Evolutionary conservation across 2,113 vertebrate genomes (phyloP), one percentile per base, ranked within the genome.

Genomic region (Synchiropus splendidus): DNA sequence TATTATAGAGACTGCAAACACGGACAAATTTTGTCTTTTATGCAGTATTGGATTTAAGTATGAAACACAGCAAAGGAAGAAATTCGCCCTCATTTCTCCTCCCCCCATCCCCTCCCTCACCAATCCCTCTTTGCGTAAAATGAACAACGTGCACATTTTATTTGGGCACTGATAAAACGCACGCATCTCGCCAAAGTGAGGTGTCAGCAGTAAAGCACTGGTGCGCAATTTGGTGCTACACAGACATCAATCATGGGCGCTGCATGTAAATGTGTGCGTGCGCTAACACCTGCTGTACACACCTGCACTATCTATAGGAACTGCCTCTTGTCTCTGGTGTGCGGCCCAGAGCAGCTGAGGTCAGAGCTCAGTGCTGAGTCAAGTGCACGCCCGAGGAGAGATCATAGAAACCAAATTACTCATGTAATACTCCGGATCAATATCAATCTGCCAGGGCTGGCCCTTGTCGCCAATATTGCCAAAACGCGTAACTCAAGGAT

Each of bases 201-300:
- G 54, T 9, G 67, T 85, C 85, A 85, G 85, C 85, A 81, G 14
- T 75, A 78, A 63, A 48, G 50, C 49, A 27, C 54, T 49, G 31
- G 52, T 51, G 67, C 63, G 68, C 63, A 72, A 75, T 46, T 64
- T 61, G 44, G 48, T 47, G 66, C 54, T 68, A 62, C 61, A 58
- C 65, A 46, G 44, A 62, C 77, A 85, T 83, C 75, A 67, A 60
- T 82, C 64, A 47, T 65, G 42, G 44, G n/a, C 1, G 6, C 34
- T 48, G 50, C 17, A 12, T 33, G 42, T 12, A 42, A 31, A n/a
- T 36, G 27, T 37, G 36, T 45, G 42, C 39, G 45, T 44, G 54
- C 16, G 40, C 30, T 41, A 58, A 45, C 32, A 75, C 74, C 74
- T 77, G 75, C 66, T 68, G 61, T 51, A 54, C 64, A 68, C 74